These are phyloP conservation scores for Drosophila subobscura DNA, from an alignment of 1,140 invertebrate genomes.

Conservation along the genomic window DNA sequence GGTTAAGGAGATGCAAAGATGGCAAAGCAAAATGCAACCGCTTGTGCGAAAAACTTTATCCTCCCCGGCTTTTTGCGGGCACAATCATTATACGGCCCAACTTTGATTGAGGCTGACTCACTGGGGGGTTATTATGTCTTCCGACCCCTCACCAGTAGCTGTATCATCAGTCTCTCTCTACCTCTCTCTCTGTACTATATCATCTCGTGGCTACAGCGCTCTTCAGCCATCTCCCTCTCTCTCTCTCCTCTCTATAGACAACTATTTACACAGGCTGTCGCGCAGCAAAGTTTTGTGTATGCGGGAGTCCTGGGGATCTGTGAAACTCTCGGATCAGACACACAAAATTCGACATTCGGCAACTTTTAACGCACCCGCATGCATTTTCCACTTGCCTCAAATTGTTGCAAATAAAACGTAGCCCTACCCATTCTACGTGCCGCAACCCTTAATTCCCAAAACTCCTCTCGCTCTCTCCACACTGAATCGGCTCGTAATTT, in stretches of 20 bases:
- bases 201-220: neutral
- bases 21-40: slow-evolving; percentile 33
- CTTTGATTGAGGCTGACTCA: slow-evolving; percentile 68
- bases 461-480: slow-evolving; percentile 11
- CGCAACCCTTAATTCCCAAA: slow-evolving; percentile 1
- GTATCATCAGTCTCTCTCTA: neutral
- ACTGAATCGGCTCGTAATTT: slow-evolving; percentile 71
- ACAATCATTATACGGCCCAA: slow-evolving; percentile 64
- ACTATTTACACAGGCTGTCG: slow-evolving; percentile 78
- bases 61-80: slow-evolving; percentile 52
- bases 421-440: neutral
- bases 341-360: slow-evolving; percentile 59
- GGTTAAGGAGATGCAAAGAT: slow-evolving; percentile 60
- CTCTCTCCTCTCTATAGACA: slow-evolving; percentile 35
- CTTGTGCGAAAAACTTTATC: slow-evolving; percentile 66
- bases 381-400: slow-evolving; percentile 70
- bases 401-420: slow-evolving; percentile 76
- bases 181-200: neutral
- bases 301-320: slow-evolving; percentile 27
- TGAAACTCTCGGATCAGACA: slow-evolving; percentile 20
- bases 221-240: slow-evolving; percentile 13
- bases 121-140: slow-evolving; percentile 47
- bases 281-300: slow-evolving; percentile 65
- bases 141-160: slow-evolving; percentile 1
- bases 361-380: slow-evolving; percentile 79